Percentiles rank a stretch among this genome's conserved stretches.
Conservation (phyloP, 2,797 vertebrate species). For the Gobio occitaniae region DNA sequence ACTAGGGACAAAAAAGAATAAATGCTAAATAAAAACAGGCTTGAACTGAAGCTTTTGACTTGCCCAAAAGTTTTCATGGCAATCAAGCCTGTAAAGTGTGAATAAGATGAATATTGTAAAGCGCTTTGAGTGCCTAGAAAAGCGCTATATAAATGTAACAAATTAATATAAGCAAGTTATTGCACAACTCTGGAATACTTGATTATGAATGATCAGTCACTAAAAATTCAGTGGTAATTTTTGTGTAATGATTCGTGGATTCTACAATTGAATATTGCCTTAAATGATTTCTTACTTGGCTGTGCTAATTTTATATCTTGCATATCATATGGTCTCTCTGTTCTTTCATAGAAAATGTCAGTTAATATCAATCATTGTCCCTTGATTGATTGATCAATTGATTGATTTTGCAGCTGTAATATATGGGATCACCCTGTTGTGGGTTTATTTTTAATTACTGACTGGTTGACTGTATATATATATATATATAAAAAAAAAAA, state of each 20-base stretch:
- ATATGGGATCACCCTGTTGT: no score
- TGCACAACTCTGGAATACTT: background rate
- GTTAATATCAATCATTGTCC: no score
- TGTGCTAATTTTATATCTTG: background rate
- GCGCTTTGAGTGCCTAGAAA: no score
- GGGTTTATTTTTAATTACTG: no score
- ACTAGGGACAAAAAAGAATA: background rate
- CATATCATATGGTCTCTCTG: background rate
- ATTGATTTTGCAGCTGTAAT: no score
- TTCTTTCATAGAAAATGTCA: no score
- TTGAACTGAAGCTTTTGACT: constrained; percentile 1
- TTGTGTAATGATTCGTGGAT: background rate
- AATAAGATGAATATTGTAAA: constrained; percentile 4
- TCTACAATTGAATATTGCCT: background rate
- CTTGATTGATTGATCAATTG: no score
- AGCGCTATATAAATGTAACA: no score
- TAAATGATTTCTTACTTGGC: background rate
- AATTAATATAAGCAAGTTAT: constrained; percentile 6
- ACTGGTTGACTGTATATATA: no score
- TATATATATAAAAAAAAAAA: background rate
- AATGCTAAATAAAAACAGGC: constrained; percentile 17
- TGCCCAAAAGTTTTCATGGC: background rate
- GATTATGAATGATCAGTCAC: background rate
- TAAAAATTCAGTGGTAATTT: background rate
- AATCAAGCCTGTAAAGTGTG: background rate